These are phyloP conservation scores for Campylorhamphus procurvoides DNA, from an alignment of 2,113 vertebrate genomes.

Conservation along the genomic window DNA sequence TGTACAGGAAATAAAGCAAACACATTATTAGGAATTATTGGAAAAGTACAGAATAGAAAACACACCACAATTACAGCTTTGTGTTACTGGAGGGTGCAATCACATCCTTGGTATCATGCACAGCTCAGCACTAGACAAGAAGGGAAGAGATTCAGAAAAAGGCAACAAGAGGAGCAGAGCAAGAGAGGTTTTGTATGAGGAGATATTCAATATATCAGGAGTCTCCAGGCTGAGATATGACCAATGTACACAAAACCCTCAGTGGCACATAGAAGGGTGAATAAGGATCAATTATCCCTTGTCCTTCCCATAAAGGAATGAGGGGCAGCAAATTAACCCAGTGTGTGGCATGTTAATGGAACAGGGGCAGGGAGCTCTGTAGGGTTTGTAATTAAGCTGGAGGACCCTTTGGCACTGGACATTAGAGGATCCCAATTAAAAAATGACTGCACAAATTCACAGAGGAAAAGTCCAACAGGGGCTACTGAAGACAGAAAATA, in stretches of 20 bases:
- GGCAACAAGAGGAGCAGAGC: not conserved
- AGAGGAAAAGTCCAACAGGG: not conserved
- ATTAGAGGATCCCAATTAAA: not conserved
- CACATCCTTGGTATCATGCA: not conserved
- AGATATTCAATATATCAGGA: not conserved
- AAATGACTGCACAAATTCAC: not conserved
- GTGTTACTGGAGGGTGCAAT: not conserved
- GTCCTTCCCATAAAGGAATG: not conserved
- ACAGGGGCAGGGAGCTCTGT: not conserved
- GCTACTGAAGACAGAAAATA: not conserved
- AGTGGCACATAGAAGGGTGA: not conserved
- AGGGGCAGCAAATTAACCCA: not conserved
- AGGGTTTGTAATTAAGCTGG: not conserved
- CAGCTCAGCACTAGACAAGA: not conserved
- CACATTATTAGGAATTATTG: not conserved
- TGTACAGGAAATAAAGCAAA: not conserved
- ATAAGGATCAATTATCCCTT: not conserved
- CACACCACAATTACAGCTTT: not conserved
- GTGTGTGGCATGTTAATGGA: not conserved
- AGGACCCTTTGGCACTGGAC: not conserved
- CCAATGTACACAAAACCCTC: not conserved
- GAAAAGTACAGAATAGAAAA: not conserved
- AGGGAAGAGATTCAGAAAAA: not conserved
- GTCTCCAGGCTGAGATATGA: not conserved
- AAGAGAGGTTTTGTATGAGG: not conserved